Evolutionary conservation across 2,113 vertebrate genomes (phyloP), one percentile per base, ranked within the genome.

Genomic region (Clarias macrocephalus): DNA sequence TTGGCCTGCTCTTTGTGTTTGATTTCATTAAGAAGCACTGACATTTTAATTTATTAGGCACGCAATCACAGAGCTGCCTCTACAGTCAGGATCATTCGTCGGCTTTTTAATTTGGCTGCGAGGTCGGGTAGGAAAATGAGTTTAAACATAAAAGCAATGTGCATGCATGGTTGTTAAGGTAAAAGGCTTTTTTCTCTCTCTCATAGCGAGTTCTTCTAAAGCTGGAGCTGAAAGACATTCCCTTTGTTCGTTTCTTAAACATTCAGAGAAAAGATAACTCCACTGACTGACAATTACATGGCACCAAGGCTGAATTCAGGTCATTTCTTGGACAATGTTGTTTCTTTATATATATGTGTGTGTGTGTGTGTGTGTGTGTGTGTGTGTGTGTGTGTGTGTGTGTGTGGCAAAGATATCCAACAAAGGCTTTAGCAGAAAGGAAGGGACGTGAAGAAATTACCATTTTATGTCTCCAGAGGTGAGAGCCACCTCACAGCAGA

Each of bases 171-270:
- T 77, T 42, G 13, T 65, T 21, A 54, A 28, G 59, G 42, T 28
- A 66, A 66, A 54, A 37, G 23, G 19, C 2, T 0, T 25, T 12
- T n/a, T 60, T 77, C 5, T 37, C 7, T 3, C 5, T 3, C 56
- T 37, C 54, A 80, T 19, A 23, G 15, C 16, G 23, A 9, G 57
- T 28, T 13, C 19, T 87, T 87, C 85, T 83, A 52, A 56, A 80
- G 80, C 65, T 87, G 89, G 83, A 81, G 84, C 87, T 87, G 28
- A 54, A 85, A 66, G 90, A 76, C 42, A 23, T 52, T 81, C 18
- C 57, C 28, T 68, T 84, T 66, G 59, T 84, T 81, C 19, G 28
- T 76, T 42, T 75, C 76, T n/a, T 30, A 82, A 86, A 81, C 23
- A 76, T 82, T 75, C 85, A 52, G 68, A 23, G 57, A 18, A 60